phyloP scores from a whole-genome alignment of 2,797 vertebrate genomes.

The Galago senegalensis region DNA sequence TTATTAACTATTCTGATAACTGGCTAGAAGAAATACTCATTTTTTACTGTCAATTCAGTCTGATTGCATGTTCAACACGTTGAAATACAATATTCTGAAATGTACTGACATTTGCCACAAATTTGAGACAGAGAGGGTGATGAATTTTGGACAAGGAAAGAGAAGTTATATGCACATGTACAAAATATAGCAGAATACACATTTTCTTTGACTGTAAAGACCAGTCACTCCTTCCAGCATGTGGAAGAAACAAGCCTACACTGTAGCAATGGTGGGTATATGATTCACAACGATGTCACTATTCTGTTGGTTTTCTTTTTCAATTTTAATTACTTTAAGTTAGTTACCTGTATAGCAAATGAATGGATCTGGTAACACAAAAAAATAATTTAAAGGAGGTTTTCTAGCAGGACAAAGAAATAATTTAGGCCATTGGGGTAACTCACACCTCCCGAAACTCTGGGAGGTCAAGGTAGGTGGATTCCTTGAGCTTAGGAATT shows the following conservation, averaged over 20 bases:
- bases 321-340: background rate
- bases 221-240: background rate
- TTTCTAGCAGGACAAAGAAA: background rate
- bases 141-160: background rate
- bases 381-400: conserved; percentile 44
- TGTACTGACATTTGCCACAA: background rate
- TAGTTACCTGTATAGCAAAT: conserved; percentile 11
- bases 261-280: background rate
- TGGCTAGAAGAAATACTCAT: background rate
- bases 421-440: background rate
- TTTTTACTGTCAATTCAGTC: background rate
- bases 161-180: background rate
- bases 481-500: no score
- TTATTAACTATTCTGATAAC: background rate
- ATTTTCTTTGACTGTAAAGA: background rate
- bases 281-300: background rate
- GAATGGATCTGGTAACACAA: background rate
- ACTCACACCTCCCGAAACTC: no score
- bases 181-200: background rate
- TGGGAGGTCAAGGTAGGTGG: no score
- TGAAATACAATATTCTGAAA: background rate
- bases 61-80: background rate
- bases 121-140: background rate
- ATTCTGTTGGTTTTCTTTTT: background rate
- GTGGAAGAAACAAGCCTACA: background rate